Evolutionary conservation across 2,113 vertebrate genomes (phyloP), one percentile per base, ranked within the genome.

Genomic region (Phycodurus eques): DNA sequence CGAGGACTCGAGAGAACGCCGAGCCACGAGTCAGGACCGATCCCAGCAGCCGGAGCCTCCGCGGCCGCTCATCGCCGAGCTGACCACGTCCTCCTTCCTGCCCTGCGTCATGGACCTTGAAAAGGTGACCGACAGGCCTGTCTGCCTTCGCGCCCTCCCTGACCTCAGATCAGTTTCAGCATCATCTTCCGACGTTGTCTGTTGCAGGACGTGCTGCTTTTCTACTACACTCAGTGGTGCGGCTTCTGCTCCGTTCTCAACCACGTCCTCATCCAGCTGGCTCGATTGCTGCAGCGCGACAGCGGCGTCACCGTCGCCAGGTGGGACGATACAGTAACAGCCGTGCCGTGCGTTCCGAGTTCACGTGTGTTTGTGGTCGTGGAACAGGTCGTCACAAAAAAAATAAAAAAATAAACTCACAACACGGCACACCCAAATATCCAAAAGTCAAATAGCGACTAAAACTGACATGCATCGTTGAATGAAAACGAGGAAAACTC

Each of bases 141-240:
- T 27, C 67, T 15, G 19, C 6, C 20, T 2, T 53, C 42, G 14
- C 20, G 5, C 2, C 53, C 13, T 59, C 46, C 3, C 51, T n/a
- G 22, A 15, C 64, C n/a, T 47, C 22, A 7, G 13, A 27, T 46
- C n/a, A 20, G 31, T 8, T 35, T 61, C 31, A 8, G 15, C 7
- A 35, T 15, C 59, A 3, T 8, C 31, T 7, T 17, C 12, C 61
- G 39, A 8, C 19, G 13, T 1, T 35, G 31, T 72, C 67, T 79
- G 74, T 4, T 84, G 46, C 9, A 99, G 98, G 95, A 96, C 6
- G 95, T 98, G 68, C 73, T 99, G 89, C 88, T 99, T 81, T 92
- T 98, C 44, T 98, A 98, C 86, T 98, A 99, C 7, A 94, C 96
- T 1, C 94, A 92, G 46, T 98, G 96, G 97, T 99, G 98, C 47